Evolutionary conservation across 2,888 invertebrate species (phyloP).

Genomic region (Diogma glabrata): DNA sequence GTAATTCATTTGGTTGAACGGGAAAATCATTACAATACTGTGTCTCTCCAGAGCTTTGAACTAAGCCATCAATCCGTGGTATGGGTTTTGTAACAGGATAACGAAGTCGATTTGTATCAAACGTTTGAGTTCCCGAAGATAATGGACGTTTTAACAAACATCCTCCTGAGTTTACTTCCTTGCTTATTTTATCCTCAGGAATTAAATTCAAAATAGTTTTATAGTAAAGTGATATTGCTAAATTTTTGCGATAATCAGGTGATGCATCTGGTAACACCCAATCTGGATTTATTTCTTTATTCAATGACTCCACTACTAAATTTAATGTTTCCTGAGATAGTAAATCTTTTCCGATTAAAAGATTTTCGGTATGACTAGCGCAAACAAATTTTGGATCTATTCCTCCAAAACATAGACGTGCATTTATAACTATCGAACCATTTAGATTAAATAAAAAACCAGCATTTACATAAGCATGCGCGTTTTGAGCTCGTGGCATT

Average conservation of each 20-base stretch:
- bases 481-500: conserved; percentile 62
- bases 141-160: conserved; percentile 45
- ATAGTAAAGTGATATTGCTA: conserved; percentile 52
- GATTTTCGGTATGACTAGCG: conserved; percentile 42
- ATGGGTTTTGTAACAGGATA: conserved; percentile 55
- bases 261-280: conserved; percentile 47
- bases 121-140: conserved; percentile 53
- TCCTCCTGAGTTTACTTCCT: conserved; percentile 37
- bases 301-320: conserved; percentile 19
- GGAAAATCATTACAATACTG: conserved; percentile 37
- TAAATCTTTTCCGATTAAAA: conserved; percentile 36
- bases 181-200: conserved; percentile 32
- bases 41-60: conserved; percentile 42
- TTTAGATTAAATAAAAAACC: conserved; percentile 48
- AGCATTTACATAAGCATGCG: conserved; percentile 66
- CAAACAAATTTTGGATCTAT: conserved; percentile 39
- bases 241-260: conserved; percentile 45
- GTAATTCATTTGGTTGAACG: conserved; percentile 33
- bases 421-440: conserved; percentile 20
- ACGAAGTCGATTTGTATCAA: conserved; percentile 42
- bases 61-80: conserved; percentile 46
- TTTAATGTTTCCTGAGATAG: conserved; percentile 37
- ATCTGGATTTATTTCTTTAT: conserved; percentile 45
- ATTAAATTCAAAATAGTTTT: conserved; percentile 39
- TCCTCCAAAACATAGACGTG: conserved; percentile 46